Evolutionary conservation across 2,888 invertebrate genomes (phyloP), one percentile per base, ranked within the genome.

Genomic region (Pandemis cinnamomeana): DNA sequence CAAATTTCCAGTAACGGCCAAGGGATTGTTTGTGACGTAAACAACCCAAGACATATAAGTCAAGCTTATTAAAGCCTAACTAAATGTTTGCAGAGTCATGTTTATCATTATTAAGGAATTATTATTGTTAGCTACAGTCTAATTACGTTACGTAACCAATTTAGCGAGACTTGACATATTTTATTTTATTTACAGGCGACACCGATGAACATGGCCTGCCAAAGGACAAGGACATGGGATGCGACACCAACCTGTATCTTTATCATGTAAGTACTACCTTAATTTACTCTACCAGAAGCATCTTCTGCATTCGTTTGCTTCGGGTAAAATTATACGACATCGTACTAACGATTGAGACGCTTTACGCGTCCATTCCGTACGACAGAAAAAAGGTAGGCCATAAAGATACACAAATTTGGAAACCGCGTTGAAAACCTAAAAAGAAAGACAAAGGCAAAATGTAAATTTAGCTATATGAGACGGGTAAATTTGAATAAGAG

Each of bases 191-290:
- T 94, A 5, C 92, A 96, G 96, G 96, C 88, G 96, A 97, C 83
- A 95, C 95, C 82, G 97, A 97, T 85, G 96, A 96, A 75, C 95
- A 95, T 91, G 95, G 95, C 79, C 92, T 95, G 76, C 92, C 95
- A 61, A 91, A 95, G 79, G 97, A 96, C 82, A 96, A 97, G 90
- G 96, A 96, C 89, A 96, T 96, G 86, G 95, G 96, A 76, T 97
- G 96, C 83, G 98, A 98, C 89, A 97, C 97, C 85, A 98, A 98
- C 91, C 96, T 98, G 83, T 98, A 97, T 92, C 96, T 98, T 77
- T 97, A 97, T 85, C 96, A 96, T 94, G 97, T 96, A 89, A 96
- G 96, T 95, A 44, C 62, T 55, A 20, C 5, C 46, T 53, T 15
- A 53, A 15, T 6, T 15, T 53, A 53, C n/a, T 60, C 48, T 11